Evolutionary conservation across 2,797 vertebrate genomes (phyloP).

Genomic region (Gobionotothen gibberifrons): DNA sequence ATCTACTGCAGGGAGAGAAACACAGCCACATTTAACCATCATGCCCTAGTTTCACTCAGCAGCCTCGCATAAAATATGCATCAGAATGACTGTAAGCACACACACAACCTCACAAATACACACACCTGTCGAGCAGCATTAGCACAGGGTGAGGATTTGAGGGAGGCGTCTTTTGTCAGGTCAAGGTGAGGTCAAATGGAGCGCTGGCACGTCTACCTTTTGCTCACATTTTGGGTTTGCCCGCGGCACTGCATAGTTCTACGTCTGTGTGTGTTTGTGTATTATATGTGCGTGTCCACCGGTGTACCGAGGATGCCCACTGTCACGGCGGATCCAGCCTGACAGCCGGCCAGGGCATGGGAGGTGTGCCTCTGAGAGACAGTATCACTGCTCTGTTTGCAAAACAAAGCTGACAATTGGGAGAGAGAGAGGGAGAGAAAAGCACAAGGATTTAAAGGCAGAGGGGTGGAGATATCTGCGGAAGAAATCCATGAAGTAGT

Average conservation of each 20-base stretch:
- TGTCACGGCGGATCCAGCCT: conserved; percentile 60
- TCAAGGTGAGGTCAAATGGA: conserved; percentile 65
- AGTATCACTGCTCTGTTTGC: conserved; percentile 63
- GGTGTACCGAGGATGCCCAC: conserved; percentile 33
- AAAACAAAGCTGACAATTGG: conserved; percentile 74
- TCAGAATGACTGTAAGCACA: conserved; percentile 49
- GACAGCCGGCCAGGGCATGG: conserved; percentile 59
- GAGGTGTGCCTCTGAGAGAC: conserved; percentile 65
- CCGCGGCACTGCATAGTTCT: neutral
- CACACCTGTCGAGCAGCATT: conserved; percentile 61
- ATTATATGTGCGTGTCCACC: conserved; percentile 22
- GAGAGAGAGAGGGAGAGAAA: conserved; percentile 6
- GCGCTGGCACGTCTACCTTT: neutral
- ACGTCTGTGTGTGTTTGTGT: conserved; percentile 23
- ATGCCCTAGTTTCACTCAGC: conserved; percentile 72
- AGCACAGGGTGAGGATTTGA: conserved; percentile 17
- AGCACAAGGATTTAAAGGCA: conserved; percentile 48
- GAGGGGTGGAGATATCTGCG: conserved; percentile 48
- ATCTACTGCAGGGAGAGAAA: conserved; percentile 51
- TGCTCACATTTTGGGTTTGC: conserved; percentile 20
- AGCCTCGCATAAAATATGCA: conserved; percentile 73
- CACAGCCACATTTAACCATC: conserved; percentile 54
- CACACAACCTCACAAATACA: conserved; percentile 14
- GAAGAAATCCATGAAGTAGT: conserved; percentile 55
- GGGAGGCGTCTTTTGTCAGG: conserved; percentile 53